phyloP scores from a whole-genome alignment of 2,797 vertebrate species.

The Zenarchopterus dispar region DNA sequence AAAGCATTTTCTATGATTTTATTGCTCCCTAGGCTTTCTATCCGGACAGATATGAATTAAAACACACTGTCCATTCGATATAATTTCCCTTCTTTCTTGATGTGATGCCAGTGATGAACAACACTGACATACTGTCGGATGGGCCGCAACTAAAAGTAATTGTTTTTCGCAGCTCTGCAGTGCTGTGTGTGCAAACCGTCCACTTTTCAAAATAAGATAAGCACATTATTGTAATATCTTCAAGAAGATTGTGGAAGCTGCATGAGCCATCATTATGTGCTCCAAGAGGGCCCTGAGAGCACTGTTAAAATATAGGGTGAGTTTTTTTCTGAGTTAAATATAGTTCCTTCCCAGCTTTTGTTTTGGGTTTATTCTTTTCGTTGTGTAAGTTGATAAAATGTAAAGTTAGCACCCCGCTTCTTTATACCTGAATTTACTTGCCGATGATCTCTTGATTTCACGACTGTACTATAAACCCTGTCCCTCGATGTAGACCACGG shows the following conservation, averaged over 20 bases:
- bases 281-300: no score
- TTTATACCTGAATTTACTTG: conserved; percentile 1
- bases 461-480: conserved; percentile 11
- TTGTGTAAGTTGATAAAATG: not conserved
- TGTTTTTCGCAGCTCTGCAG: conserved; percentile 33
- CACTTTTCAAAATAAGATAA: conserved; percentile 32
- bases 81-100: conserved; percentile 22
- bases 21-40: no score
- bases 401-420: not conserved
- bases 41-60: no score
- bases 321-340: conserved; percentile 9
- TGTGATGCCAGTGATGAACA: conserved; percentile 26
- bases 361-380: no score
- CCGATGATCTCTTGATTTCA: conserved; percentile 7
- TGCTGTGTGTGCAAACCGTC: conserved; percentile 13
- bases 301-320: not conserved
- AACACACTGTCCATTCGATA: conserved; percentile 5
- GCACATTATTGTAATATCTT: conserved; percentile 47
- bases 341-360: not conserved
- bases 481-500: conserved; percentile 63
- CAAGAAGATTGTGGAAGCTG: conserved; percentile 38
- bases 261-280: no score
- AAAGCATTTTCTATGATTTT: no score
- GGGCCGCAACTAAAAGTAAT: conserved; percentile 23
- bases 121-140: conserved; percentile 17